phyloP scores from a whole-genome alignment of 2,888 invertebrate genomes.

The Melangyna quadrimaculata region DNA sequence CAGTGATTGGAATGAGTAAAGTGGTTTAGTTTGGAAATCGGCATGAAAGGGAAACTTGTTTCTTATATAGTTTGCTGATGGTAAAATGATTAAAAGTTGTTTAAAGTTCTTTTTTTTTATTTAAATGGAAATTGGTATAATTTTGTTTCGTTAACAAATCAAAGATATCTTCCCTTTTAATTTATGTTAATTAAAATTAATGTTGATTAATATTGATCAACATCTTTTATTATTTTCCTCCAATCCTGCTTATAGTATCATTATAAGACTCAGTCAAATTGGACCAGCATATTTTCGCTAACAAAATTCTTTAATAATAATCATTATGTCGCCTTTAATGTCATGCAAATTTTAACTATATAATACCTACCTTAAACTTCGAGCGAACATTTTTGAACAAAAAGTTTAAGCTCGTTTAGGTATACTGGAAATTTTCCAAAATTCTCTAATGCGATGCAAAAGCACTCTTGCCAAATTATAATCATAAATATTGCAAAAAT shows the following conservation, averaged over 20 bases:
- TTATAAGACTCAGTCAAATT: background rate
- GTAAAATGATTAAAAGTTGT: background rate
- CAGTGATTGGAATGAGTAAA: background rate
- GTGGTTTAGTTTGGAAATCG: background rate
- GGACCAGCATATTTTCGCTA: background rate
- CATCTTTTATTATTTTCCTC: no score
- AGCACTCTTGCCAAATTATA: slow-evolving; percentile 74
- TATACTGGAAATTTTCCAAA: slow-evolving; percentile 59
- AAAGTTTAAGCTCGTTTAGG: background rate
- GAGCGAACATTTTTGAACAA: no score
- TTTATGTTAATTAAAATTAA: background rate
- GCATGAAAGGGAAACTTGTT: slow-evolving; percentile 3
- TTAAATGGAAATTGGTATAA: background rate
- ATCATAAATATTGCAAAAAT: slow-evolving; percentile 73
- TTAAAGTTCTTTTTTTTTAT: background rate
- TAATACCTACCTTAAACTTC: no score
- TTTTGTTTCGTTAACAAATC: background rate
- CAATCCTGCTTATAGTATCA: background rate
- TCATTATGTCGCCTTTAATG: background rate
- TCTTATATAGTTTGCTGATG: background rate
- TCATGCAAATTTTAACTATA: background rate
- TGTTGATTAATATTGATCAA: background rate
- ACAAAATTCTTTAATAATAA: background rate
- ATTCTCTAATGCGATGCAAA: slow-evolving; percentile 34
- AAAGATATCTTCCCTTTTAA: background rate